Evolutionary conservation across 2,113 vertebrate genomes (phyloP).

Genomic region (Sclerurus mexicanus): DNA sequence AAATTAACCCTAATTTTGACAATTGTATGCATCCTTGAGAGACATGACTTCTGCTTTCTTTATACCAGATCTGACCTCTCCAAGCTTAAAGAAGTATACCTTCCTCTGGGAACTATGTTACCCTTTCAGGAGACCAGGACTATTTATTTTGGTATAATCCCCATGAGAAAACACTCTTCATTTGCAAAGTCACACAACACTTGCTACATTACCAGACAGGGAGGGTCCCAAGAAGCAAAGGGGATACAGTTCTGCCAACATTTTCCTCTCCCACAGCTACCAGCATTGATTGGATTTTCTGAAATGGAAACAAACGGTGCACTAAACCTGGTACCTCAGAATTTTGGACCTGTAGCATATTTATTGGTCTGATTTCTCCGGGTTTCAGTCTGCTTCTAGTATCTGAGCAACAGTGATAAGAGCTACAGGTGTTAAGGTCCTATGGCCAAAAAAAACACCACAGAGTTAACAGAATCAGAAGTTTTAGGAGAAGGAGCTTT

Average conservation of each 20-base stretch:
- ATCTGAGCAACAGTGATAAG: neutral
- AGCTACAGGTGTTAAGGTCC: neutral
- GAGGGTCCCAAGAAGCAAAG: neutral
- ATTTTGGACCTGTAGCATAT: neutral
- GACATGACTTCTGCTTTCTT: neutral
- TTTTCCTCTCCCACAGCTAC: neutral
- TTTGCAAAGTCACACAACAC: neutral
- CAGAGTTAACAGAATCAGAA: neutral
- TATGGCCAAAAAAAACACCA: neutral
- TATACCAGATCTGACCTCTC: neutral
- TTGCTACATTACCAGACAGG: neutral
- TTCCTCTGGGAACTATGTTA: conserved; percentile 1
- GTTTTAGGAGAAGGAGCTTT: neutral
- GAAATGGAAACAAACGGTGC: neutral
- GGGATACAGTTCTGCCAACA: neutral
- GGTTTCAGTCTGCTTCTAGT: neutral
- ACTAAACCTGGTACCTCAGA: neutral
- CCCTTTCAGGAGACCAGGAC: neutral
- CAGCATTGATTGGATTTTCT: neutral
- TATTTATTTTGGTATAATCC: conserved; percentile 1
- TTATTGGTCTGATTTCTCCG: neutral
- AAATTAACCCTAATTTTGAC: neutral
- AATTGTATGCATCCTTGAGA: neutral
- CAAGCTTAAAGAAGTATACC: conserved; percentile 12
- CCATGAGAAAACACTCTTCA: neutral